Conservation (phyloP, 2,888 invertebrate genomes). For the Volucella inanis region DNA sequence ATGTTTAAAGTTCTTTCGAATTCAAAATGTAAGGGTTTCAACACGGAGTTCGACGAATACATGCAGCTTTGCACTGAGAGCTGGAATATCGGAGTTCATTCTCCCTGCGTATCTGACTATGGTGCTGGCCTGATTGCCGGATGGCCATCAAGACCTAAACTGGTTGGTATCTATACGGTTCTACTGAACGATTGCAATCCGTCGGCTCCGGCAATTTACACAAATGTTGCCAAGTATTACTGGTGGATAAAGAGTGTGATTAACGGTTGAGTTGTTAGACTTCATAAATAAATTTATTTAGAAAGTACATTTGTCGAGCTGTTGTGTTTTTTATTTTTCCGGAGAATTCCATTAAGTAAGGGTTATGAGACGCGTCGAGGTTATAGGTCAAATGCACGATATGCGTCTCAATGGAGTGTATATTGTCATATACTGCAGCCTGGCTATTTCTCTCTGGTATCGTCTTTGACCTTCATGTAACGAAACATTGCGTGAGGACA, state of each 20-base stretch:
- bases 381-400: too few relatives aligned
- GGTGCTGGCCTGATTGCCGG: slow-evolving; percentile 41
- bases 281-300: too few relatives aligned
- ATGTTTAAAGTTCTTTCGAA: slow-evolving; percentile 11
- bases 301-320: too few relatives aligned
- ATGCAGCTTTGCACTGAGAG: slow-evolving; percentile 41
- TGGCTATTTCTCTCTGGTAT: too few relatives aligned
- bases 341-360: too few relatives aligned
- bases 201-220: neutral
- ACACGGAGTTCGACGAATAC: slow-evolving; percentile 39
- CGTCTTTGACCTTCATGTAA: too few relatives aligned
- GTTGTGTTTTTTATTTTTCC: too few relatives aligned
- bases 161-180: slow-evolving; percentile 45
- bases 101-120: slow-evolving; percentile 33
- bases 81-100: slow-evolving; percentile 28
- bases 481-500: too few relatives aligned
- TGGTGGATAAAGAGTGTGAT: slow-evolving; percentile 25
- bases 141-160: slow-evolving; percentile 30
- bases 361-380: too few relatives aligned
- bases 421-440: too few relatives aligned
- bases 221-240: slow-evolving; percentile 27
- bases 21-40: slow-evolving; percentile 13
- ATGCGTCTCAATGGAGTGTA: too few relatives aligned
- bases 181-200: neutral
- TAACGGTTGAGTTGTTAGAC: too few relatives aligned